Evolutionary conservation across 2,113 vertebrate genomes (phyloP).

Genomic region (Polypterus senegalus): DNA sequence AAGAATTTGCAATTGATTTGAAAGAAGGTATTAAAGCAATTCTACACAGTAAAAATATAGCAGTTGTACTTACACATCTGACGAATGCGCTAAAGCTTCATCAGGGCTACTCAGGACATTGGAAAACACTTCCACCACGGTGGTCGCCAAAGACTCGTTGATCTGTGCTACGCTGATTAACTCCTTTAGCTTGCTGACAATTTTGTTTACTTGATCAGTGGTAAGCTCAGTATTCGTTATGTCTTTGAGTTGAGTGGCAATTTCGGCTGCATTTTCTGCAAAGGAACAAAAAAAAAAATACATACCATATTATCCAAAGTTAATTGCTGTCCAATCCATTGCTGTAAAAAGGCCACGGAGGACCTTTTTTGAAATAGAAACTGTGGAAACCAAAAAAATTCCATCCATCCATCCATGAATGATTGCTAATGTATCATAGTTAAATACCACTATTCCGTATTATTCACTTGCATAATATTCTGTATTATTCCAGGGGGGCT

Average conservation of each 20-base stretch:
- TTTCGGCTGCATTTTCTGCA: constrained; percentile 69
- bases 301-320: no score
- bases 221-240: constrained; percentile 64
- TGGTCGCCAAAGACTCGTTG: constrained; percentile 63
- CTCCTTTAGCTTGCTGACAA: constrained; percentile 72
- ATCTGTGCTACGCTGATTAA: constrained; percentile 76
- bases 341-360: no score
- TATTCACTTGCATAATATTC: no score
- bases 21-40: no score
- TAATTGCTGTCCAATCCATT: no score
- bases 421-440: no score
- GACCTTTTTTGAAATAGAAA: no score
- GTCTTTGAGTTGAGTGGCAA: constrained; percentile 67
- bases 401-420: no score
- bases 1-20: no score
- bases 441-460: no score
- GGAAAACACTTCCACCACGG: constrained; percentile 81
- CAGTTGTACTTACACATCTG: constrained; percentile 60
- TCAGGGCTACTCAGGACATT: constrained; percentile 79
- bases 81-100: constrained; percentile 49
- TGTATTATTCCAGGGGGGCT: no score
- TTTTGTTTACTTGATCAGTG: constrained; percentile 66
- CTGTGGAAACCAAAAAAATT: no score
- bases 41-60: background rate
- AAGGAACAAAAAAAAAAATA: background rate